phyloP scores from a whole-genome alignment of 2,113 vertebrate species.

The Chroicocephalus ridibundus region DNA sequence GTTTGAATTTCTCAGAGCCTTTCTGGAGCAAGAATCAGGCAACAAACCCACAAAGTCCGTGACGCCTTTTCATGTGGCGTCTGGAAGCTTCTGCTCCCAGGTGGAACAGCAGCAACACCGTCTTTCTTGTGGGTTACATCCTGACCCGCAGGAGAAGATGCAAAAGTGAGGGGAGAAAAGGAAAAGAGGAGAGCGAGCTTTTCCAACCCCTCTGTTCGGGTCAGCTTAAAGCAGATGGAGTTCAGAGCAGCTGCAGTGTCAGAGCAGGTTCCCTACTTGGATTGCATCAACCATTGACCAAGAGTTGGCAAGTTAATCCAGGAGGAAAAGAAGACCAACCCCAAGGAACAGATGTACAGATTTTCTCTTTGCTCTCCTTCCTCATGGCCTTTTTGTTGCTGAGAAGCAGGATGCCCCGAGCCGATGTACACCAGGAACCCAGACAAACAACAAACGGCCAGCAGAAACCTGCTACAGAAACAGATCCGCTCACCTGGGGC shows the following conservation, averaged over 20 bases:
- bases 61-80: not conserved
- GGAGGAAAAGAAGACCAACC: not conserved
- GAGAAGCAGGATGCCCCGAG: not conserved
- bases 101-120: not conserved
- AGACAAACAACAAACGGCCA: not conserved
- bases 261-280: not conserved
- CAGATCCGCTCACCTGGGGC: not conserved
- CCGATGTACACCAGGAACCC: not conserved
- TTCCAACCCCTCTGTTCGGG: not conserved
- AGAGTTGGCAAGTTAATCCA: not conserved
- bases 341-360: not conserved
- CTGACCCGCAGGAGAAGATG: accelerated
- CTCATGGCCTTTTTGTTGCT: not conserved
- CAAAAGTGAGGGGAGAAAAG: not conserved
- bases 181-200: not conserved
- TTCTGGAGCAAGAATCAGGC: not conserved
- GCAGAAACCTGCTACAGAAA: not conserved
- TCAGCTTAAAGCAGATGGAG: not conserved
- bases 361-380: not conserved
- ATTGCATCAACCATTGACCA: not conserved
- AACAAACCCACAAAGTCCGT: not conserved
- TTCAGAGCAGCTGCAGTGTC: not conserved
- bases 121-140: not conserved
- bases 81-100: not conserved
- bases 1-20: not conserved